Percentiles rank a stretch among this genome's conserved stretches.
These are phyloP conservation scores for Phaedon cochleariae DNA, from an alignment of 2,888 invertebrate genomes.

Conservation along the genomic window DNA sequence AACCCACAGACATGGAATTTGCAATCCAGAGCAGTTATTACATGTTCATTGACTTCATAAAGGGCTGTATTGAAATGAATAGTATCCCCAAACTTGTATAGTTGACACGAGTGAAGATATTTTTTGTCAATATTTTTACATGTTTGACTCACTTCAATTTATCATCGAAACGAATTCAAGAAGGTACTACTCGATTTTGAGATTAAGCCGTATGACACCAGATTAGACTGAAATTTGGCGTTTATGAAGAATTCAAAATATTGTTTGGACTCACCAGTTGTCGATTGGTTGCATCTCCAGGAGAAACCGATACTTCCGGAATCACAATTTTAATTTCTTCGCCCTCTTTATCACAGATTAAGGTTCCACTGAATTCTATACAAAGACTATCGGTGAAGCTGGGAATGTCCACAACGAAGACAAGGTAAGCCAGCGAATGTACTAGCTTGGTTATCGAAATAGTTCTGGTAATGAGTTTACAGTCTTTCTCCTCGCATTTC, in stretches of 20 bases:
- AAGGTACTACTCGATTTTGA: too few relatives aligned
- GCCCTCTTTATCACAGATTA: constrained; percentile 4
- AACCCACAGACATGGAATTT: neutral
- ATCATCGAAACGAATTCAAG: too few relatives aligned
- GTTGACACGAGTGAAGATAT: too few relatives aligned
- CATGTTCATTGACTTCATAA: neutral
- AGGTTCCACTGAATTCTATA: constrained; percentile 15
- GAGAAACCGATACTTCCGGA: constrained; percentile 19
- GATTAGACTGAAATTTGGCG: too few relatives aligned
- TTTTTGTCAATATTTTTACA: too few relatives aligned
- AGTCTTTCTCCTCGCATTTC: neutral
- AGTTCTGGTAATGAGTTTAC: constrained; percentile 20
- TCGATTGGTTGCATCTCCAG: constrained; percentile 16
- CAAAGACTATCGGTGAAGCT: constrained; percentile 23
- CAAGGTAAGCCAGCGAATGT: constrained; percentile 26
- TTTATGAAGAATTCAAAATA: too few relatives aligned
- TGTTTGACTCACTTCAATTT: too few relatives aligned
- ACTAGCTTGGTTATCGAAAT: constrained; percentile 18
- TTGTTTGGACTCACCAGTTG: constrained; percentile 20
- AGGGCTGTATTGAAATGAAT: too few relatives aligned
- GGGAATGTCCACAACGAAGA: constrained; percentile 30
- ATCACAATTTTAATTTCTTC: constrained; percentile 10
- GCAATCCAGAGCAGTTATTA: neutral
- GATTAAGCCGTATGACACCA: too few relatives aligned
- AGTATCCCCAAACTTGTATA: too few relatives aligned